These are phyloP conservation scores for Phocoena phocoena DNA, from an alignment of 2,113 vertebrate species.

Conservation along the genomic window DNA sequence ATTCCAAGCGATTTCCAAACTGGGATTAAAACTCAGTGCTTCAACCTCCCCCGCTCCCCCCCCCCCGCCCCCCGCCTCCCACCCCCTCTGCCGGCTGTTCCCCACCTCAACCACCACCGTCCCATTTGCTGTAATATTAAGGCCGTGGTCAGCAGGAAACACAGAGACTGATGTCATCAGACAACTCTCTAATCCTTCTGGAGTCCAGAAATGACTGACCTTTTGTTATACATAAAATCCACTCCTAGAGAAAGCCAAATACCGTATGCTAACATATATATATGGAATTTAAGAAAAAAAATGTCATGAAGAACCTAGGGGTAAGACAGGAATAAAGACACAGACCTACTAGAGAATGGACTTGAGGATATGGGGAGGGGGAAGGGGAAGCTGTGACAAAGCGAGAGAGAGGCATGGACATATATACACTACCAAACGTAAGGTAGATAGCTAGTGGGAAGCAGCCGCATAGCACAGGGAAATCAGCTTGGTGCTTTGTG, in stretches of 20 bases:
- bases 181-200: background rate
- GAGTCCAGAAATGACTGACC: constrained; percentile 53
- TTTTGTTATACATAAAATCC: constrained; percentile 38
- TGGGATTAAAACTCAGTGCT: background rate
- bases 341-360: no score
- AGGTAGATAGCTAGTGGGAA: no score
- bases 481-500: no score
- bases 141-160: background rate
- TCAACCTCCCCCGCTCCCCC: background rate
- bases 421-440: no score
- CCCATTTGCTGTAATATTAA: background rate
- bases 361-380: no score
- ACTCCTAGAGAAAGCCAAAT: background rate
- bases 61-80: background rate
- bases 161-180: background rate
- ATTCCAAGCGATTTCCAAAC: constrained; percentile 23
- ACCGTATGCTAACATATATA: no score
- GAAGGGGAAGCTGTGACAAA: no score
- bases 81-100: background rate
- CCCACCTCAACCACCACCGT: background rate
- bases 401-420: no score
- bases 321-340: no score
- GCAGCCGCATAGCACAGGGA: no score
- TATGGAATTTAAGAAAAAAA: no score
- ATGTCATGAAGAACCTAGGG: no score